phyloP scores from a whole-genome alignment of 2,113 vertebrate species.

The Dascyllus trimaculatus region DNA sequence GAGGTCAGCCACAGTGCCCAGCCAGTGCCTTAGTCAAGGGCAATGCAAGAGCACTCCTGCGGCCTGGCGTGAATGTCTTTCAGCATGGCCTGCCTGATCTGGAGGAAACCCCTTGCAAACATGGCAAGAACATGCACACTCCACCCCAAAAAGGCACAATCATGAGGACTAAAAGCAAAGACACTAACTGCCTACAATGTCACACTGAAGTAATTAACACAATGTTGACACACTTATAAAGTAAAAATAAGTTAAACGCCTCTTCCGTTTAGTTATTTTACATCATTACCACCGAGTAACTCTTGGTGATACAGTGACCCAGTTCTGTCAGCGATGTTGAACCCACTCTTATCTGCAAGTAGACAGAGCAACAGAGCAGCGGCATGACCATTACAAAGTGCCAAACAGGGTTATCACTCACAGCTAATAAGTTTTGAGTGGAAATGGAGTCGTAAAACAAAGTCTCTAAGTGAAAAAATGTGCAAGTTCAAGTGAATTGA shows the following conservation, averaged over 20 bases:
- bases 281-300: constrained; percentile 16
- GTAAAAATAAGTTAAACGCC: neutral
- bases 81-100: neutral
- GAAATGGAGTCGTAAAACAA: neutral
- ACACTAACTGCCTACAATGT: too few relatives aligned
- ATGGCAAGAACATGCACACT: neutral
- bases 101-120: neutral
- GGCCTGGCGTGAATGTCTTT: neutral
- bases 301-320: constrained; percentile 65
- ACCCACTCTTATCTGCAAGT: constrained; percentile 33
- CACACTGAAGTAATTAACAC: neutral
- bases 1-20: neutral
- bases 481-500: neutral
- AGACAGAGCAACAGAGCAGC: constrained; percentile 24
- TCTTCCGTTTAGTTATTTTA: constrained; percentile 3
- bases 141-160: neutral
- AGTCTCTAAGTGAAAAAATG: neutral
- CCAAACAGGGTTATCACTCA: constrained; percentile 19
- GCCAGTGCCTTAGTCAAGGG: neutral
- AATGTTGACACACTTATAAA: neutral
- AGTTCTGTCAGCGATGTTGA: constrained; percentile 58
- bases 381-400: neutral
- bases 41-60: neutral
- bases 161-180: neutral
- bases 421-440: constrained; percentile 4